Evolutionary conservation across 2,797 vertebrate genomes (phyloP).

Genomic region (Harpagifer antarcticus): DNA sequence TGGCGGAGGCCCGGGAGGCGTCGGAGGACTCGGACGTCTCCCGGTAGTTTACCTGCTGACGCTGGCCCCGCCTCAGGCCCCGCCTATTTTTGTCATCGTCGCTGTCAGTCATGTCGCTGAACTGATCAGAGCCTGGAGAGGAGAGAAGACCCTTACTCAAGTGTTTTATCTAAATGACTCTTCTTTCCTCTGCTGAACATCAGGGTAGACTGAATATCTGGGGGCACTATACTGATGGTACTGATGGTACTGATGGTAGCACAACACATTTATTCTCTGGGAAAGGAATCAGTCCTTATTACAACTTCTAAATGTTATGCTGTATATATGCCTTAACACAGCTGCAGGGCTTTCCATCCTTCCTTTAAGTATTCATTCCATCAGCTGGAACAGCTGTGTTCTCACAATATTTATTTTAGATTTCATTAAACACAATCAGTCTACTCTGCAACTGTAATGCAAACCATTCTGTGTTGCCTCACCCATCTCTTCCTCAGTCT

Average conservation of each 20-base stretch:
- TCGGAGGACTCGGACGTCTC: slow-evolving; percentile 96
- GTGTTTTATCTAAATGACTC: not conserved
- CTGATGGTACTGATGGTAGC: not conserved
- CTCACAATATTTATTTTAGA: not conserved
- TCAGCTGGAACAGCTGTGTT: not conserved
- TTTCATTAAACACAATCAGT: not conserved
- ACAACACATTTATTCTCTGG: not conserved
- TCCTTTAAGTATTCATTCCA: too few relatives aligned
- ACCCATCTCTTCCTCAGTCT: slow-evolving; percentile 81
- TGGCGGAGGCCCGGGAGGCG: slow-evolving; percentile 85
- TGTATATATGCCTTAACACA: not conserved
- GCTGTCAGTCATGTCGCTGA: slow-evolving; percentile 91
- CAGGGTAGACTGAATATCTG: not conserved
- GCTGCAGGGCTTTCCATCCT: not conserved
- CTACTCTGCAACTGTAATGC: not conserved
- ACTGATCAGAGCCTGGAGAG: slow-evolving; percentile 90
- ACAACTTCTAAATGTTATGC: not conserved
- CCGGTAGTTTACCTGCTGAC: slow-evolving; percentile 95
- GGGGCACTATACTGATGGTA: not conserved
- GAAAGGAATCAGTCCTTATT: too few relatives aligned
- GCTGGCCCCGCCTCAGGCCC: slow-evolving; percentile 92
- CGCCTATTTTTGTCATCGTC: slow-evolving; percentile 91
- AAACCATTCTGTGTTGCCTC: slow-evolving; percentile 17
- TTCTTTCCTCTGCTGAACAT: not conserved
- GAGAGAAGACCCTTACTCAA: not conserved